Conservation (phyloP, 1,140 invertebrate genomes). For the Zaprionus lachaisei region DNA sequence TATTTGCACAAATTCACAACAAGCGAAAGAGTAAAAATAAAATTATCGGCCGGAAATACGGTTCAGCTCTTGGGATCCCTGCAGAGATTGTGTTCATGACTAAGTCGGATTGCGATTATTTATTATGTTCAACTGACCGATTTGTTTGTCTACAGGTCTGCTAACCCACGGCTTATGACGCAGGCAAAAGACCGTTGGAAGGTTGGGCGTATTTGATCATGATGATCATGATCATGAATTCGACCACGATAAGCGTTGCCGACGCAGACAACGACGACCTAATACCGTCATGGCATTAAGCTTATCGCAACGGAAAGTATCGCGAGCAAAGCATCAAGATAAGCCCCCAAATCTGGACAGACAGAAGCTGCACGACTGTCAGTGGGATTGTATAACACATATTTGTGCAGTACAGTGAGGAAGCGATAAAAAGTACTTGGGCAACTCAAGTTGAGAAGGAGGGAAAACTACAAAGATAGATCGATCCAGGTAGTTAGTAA, state of each 20-base stretch:
- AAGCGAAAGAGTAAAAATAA: slow-evolving; percentile 21
- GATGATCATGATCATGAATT: slow-evolving; percentile 48
- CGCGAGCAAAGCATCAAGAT: slow-evolving; percentile 8
- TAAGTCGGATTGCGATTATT: slow-evolving; percentile 30
- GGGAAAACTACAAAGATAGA: neutral
- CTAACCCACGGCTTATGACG: slow-evolving; percentile 38
- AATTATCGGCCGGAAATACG: slow-evolving; percentile 24
- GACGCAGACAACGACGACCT: slow-evolving; percentile 12
- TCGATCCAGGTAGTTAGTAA: too few relatives aligned
- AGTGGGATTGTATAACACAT: slow-evolving; percentile 36
- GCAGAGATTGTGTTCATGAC: slow-evolving; percentile 30
- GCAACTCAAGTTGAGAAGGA: neutral
- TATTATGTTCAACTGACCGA: slow-evolving; percentile 1
- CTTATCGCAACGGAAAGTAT: slow-evolving; percentile 18
- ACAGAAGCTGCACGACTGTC: slow-evolving; percentile 9
- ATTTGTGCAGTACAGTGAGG: slow-evolving; percentile 10
- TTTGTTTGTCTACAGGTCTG: slow-evolving; percentile 31
- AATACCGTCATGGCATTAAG: slow-evolving; percentile 17
- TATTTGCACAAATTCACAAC: slow-evolving; percentile 54
- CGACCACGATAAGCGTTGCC: slow-evolving; percentile 12
- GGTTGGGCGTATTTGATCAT: slow-evolving; percentile 11
- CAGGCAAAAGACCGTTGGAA: slow-evolving; percentile 5
- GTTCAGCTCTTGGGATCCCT: slow-evolving; percentile 25
- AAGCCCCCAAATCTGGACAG: slow-evolving; percentile 5
- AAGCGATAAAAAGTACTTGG: neutral